Conservation (phyloP, 2,888 invertebrate genomes). For the Ditula angustiorana region DNA sequence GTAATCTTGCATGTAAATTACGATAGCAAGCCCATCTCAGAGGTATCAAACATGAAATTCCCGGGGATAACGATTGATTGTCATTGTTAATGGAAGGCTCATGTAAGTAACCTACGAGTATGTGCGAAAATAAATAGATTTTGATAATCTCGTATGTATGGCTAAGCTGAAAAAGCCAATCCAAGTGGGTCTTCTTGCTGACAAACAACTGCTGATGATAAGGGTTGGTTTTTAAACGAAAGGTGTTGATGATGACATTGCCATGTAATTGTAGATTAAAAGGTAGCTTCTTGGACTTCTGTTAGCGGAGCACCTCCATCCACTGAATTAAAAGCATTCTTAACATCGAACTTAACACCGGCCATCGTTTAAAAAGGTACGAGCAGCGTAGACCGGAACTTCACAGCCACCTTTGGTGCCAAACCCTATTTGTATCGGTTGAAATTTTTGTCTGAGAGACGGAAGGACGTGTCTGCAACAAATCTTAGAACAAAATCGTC, state of each 20-base stretch:
- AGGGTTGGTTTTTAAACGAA: not conserved
- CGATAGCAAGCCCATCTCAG: no score
- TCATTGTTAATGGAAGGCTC: no score
- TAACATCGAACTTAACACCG: not conserved
- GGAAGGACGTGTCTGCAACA: not conserved
- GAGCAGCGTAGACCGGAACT: not conserved
- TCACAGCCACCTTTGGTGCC: not conserved
- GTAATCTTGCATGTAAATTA: no score
- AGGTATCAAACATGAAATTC: no score
- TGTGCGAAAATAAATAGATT: no score
- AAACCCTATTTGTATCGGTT: not conserved
- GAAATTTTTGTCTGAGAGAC: not conserved
- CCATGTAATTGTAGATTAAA: not conserved
- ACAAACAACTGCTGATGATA: not conserved
- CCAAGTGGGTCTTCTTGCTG: not conserved
- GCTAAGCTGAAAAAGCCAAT: no score
- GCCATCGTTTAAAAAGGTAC: not conserved
- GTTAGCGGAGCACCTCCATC: not conserved
- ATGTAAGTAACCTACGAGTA: no score
- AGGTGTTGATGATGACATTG: not conserved
- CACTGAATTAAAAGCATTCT: not conserved
- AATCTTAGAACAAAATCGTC: not conserved
- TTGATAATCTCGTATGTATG: no score
- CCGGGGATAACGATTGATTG: no score
- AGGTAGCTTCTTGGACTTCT: not conserved